A percentile compares a stretch with the other conserved stretches of the same genome.
Evolutionary conservation across 2,888 invertebrate species (phyloP).

Genomic region (Latheticus oryzae): DNA sequence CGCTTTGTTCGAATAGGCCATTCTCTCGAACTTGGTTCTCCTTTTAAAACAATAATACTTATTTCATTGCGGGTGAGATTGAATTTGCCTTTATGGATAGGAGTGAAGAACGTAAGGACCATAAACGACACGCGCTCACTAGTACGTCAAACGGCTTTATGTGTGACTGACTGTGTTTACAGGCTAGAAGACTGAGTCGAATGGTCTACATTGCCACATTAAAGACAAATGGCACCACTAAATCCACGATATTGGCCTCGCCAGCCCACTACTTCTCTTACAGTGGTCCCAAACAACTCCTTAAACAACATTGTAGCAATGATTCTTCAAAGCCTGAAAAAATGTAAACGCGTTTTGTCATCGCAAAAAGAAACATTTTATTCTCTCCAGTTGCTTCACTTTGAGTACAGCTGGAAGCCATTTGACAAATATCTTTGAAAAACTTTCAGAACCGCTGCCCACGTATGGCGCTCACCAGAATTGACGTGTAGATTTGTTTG

Average conservation of each 20-base stretch:
- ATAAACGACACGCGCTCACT: constrained; percentile 43
- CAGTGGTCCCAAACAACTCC: neutral
- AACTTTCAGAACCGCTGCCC: constrained; percentile 31
- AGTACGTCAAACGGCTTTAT: constrained; percentile 42
- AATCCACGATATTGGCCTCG: constrained; percentile 45
- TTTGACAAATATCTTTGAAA: too few relatives aligned
- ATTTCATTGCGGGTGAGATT: constrained; percentile 41
- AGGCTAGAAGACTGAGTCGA: constrained; percentile 30
- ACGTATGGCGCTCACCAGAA: constrained; percentile 43
- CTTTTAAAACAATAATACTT: constrained; percentile 44
- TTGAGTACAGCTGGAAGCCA: too few relatives aligned
- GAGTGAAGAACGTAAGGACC: constrained; percentile 18
- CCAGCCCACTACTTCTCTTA: constrained; percentile 14
- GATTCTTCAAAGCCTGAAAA: too few relatives aligned
- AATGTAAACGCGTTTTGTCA: too few relatives aligned
- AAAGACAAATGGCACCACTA: constrained; percentile 46
- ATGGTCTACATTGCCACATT: constrained; percentile 40
- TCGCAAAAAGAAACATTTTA: too few relatives aligned
- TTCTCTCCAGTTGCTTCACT: too few relatives aligned
- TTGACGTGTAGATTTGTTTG: constrained; percentile 49
- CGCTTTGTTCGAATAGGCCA: constrained; percentile 40
- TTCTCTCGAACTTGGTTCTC: constrained; percentile 40
- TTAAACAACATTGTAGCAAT: too few relatives aligned
- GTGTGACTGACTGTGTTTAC: constrained; percentile 39
- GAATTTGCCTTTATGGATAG: constrained; percentile 45